Conservation (phyloP, 2,888 invertebrate species). For the Chrysomela aeneicollis region DNA sequence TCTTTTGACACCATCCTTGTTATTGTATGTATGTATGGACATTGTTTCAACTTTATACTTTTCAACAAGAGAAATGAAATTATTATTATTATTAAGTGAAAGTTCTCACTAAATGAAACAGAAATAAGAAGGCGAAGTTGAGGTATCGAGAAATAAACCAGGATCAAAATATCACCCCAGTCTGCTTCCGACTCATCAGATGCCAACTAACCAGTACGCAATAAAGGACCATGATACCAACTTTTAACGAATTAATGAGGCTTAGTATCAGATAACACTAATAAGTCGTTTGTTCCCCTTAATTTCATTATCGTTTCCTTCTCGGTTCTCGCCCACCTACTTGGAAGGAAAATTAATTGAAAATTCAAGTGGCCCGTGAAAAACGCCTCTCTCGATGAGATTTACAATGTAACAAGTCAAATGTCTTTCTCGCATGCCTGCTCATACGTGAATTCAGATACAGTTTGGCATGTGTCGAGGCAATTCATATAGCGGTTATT, state of each 20-base stretch:
- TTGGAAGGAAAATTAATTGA: conserved; percentile 29
- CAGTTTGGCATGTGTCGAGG: conserved; percentile 37
- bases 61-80: no score
- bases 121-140: no score
- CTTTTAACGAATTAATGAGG: conserved; percentile 33
- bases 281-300: conserved; percentile 30
- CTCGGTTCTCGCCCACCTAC: conserved; percentile 24
- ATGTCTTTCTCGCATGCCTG: conserved; percentile 43
- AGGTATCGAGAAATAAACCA: no score
- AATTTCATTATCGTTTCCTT: conserved; percentile 35
- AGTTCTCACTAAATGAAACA: no score
- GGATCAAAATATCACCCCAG: no score
- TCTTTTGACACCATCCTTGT: no score
- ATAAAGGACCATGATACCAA: conserved; percentile 1
- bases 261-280: conserved; percentile 33
- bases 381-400: conserved; percentile 7
- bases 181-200: neutral
- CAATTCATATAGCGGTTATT: conserved; percentile 38
- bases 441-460: conserved; percentile 35
- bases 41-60: no score
- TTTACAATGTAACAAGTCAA: conserved; percentile 37
- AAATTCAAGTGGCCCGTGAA: conserved; percentile 31
- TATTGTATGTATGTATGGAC: no score
- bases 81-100: no score
- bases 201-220: neutral